Evolutionary conservation across 2,888 invertebrate genomes (phyloP), one percentile per base, ranked within the genome.

Genomic region (Eupeodes latifasciatus): DNA sequence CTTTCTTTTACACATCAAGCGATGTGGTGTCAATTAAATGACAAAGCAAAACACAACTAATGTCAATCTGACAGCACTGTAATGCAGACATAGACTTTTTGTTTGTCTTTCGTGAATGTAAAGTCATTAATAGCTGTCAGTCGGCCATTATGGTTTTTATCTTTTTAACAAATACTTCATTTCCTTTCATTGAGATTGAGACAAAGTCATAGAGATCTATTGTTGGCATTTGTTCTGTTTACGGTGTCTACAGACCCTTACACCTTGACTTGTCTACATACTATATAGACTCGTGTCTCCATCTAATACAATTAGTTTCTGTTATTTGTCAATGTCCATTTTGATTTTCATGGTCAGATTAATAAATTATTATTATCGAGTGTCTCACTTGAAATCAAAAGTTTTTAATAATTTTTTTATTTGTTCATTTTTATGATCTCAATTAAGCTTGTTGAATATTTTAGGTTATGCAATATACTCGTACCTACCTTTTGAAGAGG

Each of bases 41-140:
- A 83, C 51, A 79, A 44, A 64, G 82, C 83, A 86, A 74, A 79
- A 44, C 59, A 79, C 83, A 86, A 74, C 55, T 82, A 75, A 79
- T 71, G 55, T 75, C 83, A 87, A 75, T 75, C 36, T 49, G n/a
- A 10, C 59, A 51, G 40, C 71, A 19, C n/a, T 55, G 40, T 27
- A 27, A 27, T 27, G 27, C 27, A 34, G 27, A 53, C 69, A 19
- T 16, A 34, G 19, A 59, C 12, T 36, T 27, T 36, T 27, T 77
- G 9, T 57, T 9, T 49, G 40, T 4, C 55, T 47, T 78, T 79
- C 64, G 57, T 69, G 27, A 27, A 75, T 80, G 75, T 71, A 61
- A 71, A 80, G 67, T 44, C 67, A 64, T 53, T 75, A 69, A 79
- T 76, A 83, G 40, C 75, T 64, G 47, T 81, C 76, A 77, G 72